phyloP scores from a whole-genome alignment of 2,888 invertebrate species.

The Epirrita christyi region DNA sequence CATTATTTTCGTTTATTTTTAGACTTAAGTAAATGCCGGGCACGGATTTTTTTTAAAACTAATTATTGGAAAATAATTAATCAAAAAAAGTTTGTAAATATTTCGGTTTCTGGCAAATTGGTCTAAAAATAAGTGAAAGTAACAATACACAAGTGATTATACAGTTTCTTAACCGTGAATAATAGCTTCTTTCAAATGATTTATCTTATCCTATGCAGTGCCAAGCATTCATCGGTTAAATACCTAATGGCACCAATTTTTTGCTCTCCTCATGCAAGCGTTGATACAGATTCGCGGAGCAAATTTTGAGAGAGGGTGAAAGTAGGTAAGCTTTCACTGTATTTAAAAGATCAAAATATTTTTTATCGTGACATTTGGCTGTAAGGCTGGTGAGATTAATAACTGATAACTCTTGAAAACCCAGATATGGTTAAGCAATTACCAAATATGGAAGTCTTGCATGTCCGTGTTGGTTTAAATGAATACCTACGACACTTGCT shows the following conservation, averaged over 20 bases:
- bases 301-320: slow-evolving; percentile 66
- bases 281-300: slow-evolving; percentile 72
- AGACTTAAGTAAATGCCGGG: too few species aligned
- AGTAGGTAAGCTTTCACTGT: slow-evolving; percentile 74
- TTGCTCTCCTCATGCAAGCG: slow-evolving; percentile 56
- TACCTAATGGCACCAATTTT: slow-evolving; percentile 75
- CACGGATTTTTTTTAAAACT: too few species aligned
- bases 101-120: too few species aligned
- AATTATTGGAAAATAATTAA: too few species aligned
- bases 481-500: slow-evolving; percentile 17
- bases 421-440: slow-evolving; percentile 39
- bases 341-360: slow-evolving; percentile 52
- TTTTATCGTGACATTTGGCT: slow-evolving; percentile 37
- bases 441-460: slow-evolving; percentile 36
- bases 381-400: slow-evolving; percentile 37
- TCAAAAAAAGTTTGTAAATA: too few species aligned
- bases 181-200: slow-evolving; percentile 18
- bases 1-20: too few species aligned
- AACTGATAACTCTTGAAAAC: slow-evolving; percentile 35
- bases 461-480: slow-evolving; percentile 22
- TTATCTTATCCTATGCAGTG: slow-evolving; percentile 41
- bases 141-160: background rate
- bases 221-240: slow-evolving; percentile 57
- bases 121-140: too few species aligned
- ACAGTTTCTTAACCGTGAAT: slow-evolving; percentile 9